These are phyloP conservation scores for Rhinella marina DNA, from an alignment of 2,797 vertebrate species.

Conservation along the genomic window DNA sequence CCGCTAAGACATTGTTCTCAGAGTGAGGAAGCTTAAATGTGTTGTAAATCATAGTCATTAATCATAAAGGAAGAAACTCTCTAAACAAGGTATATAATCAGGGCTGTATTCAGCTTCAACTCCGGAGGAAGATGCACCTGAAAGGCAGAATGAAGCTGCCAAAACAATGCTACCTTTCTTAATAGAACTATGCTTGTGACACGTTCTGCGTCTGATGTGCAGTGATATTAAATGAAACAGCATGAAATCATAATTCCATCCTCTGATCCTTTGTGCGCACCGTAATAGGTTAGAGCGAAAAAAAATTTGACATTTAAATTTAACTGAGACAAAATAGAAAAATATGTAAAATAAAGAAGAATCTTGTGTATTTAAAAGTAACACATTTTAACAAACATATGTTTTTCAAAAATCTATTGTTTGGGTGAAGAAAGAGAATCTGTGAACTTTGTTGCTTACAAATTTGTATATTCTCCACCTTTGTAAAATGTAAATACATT, in stretches of 20 bases:
- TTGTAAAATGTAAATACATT: no score
- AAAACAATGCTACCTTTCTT: constrained; percentile 1
- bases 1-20: not conserved
- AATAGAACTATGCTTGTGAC: not conserved
- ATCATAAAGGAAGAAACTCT: constrained; percentile 18
- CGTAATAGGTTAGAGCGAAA: not conserved
- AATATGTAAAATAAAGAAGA: not conserved
- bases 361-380: not conserved
- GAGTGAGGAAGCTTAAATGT: constrained; percentile 24
- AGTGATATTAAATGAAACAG: constrained; percentile 1
- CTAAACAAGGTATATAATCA: constrained; percentile 30
- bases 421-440: not conserved
- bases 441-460: not conserved
- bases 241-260: constrained; percentile 1
- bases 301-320: not conserved
- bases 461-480: not conserved
- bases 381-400: not conserved
- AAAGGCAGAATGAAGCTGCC: constrained; percentile 10
- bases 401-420: no score
- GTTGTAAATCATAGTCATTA: constrained; percentile 25
- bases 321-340: not conserved
- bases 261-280: not conserved
- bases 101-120: constrained; percentile 6
- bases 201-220: not conserved
- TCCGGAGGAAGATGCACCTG: constrained; percentile 13